Evolutionary conservation across 53 echinoderm and acorn worm species (phyloP), one percentile per base, ranked within the genome.

Genomic region (Temnopleurus reevesii): DNA sequence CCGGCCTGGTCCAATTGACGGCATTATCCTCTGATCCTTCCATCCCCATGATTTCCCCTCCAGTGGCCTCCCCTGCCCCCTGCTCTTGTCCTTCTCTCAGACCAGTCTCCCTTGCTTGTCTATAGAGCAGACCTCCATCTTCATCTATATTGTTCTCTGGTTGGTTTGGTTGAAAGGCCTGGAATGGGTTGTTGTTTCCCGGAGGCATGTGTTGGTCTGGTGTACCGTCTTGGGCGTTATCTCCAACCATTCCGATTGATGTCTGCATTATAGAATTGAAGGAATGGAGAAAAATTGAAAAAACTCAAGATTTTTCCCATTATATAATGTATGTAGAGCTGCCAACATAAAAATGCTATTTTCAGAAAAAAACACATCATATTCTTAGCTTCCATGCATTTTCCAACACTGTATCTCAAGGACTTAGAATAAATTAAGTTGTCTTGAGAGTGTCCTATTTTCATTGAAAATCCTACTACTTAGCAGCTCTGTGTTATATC

Each of bases 1-100:
- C 45, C 4, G 86, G 86, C 46, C 86, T 59, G 4, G 35, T 85
- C 86, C 86, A 85, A 60, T 85, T 85, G 58, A 61, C 86, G 29
- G 86, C 86, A 25, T 85, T 85, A n/a, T 85, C 86, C 46, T 85
- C 86, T 44, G 86, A 45, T 13, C 86, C 86, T 45, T 85, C 86
- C 86, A 85, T 61, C 15, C 27, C 86, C 26, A 25, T 45, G 26
- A 4, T 46, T 34, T 24, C 26, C n/a, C 25, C 61, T n/a, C 45
- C 58, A 15, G 86, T 4, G 27, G 60, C 86, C 13, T 60, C 59
- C 63, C 82, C 82, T 77, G n/a, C 34, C 46, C 47, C 28, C 8
- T 19, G 0, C 21, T 46, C 46, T 53, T 53, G n/a, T 26, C 23
- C 49, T 43, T 85, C 86, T 6, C 63, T 43, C 8, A 13, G 29